These are phyloP conservation scores for Chionoecetes opilio DNA, from an alignment of 1,140 invertebrate species.

Conservation along the genomic window DNA sequence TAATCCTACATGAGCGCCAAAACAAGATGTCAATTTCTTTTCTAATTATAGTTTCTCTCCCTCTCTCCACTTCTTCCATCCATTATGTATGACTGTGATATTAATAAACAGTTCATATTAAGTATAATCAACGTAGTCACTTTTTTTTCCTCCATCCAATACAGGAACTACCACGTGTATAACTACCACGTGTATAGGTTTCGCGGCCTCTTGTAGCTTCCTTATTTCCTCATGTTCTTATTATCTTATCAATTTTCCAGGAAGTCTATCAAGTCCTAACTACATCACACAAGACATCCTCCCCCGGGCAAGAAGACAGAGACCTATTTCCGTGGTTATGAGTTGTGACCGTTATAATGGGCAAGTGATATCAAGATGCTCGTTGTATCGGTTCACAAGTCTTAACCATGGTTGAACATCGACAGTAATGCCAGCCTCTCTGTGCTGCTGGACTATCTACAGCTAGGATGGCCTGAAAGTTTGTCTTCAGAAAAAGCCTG, in stretches of 20 bases:
- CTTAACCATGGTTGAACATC: conserved; percentile 78
- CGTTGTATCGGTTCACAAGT: conserved; percentile 79
- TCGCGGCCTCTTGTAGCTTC: no score
- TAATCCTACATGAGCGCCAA: no score
- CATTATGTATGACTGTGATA: no score
- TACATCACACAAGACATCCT: background rate
- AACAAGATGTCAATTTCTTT: no score
- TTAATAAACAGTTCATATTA: no score
- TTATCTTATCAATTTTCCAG: background rate
- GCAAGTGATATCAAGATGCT: conserved; percentile 66
- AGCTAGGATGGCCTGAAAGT: background rate
- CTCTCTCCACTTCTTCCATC: no score
- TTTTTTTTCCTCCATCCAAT: background rate
- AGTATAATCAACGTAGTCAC: no score
- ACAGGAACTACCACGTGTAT: no score
- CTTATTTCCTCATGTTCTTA: background rate
- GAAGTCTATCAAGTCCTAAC: background rate
- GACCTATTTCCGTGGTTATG: conserved; percentile 71
- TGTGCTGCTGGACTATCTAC: background rate
- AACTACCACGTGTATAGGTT: no score
- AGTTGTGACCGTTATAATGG: conserved; percentile 80
- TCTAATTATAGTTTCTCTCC: no score
- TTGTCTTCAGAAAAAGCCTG: background rate
- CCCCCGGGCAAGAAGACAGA: background rate
- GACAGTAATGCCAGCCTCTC: background rate